Evolutionary conservation across 1,140 invertebrate genomes (phyloP), one percentile per base, ranked within the genome.

Genomic region (Atta texana): DNA sequence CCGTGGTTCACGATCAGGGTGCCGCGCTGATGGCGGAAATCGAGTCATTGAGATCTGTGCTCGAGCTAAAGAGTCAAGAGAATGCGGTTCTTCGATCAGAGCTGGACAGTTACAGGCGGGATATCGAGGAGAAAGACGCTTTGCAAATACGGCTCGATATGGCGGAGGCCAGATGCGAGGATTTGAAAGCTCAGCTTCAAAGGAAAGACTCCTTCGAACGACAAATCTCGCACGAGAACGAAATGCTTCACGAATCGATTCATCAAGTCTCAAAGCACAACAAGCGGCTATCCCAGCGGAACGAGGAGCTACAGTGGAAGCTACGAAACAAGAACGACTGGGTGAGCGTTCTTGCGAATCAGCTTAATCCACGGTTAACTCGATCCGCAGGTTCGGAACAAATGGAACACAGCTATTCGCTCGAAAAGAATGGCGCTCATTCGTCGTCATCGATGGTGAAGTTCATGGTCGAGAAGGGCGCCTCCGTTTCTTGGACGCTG

Each of bases 231-330:
- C 95, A 96, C 21, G 96, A 98, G 90, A 97, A 97, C 89, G 96
- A 97, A 76, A 94, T 96, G n/a, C 93, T 98, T 12, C 94, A 97
- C n/a, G 97, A 97, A 72, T 96, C 96, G 1, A 96, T 97, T 57
- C 97, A 97, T 51, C 96, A 97, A 34, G 97, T 98, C 92, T 95
- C 95, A 0, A 97, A 97, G 88, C 97, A 98, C 69, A 98, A 97
- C 82, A 97, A 97, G 75, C 95, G 97, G 14, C 93, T 98, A 5
- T 96, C 96, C 0, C 97, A 97, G 90, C 96, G 98, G 90, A 98
- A 98, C 92, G 98, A 99, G 95, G 97, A 98, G 94, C 95, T 99
- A 2, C 96, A 97, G 91, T 99, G 98, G 96, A 97, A 97, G 93
- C 96, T 99, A 71, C 96, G 97, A 91, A 97, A 98, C 89, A 98